Evolutionary conservation across 2,113 vertebrate species (phyloP), one percentile per base, ranked within the genome.

Genomic region (Loxodonta africana): DNA sequence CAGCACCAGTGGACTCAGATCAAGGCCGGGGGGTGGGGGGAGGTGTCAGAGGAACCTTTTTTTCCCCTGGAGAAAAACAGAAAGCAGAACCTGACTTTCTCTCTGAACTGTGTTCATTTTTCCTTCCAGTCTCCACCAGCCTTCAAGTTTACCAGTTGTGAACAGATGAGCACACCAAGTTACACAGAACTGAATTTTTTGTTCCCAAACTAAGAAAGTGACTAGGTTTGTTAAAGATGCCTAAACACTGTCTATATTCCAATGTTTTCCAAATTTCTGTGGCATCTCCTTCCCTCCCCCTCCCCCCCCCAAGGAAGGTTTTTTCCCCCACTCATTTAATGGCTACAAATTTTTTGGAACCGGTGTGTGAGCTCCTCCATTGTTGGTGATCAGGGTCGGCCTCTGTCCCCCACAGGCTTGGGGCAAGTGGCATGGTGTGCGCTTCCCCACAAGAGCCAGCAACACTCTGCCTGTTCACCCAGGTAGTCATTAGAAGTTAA

Each of bases 371-470:
- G 44, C 60, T 51, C 94, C 48, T 62, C 94, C 81, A 93, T 92
- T 90, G 96, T 97, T 76, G 90, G 83, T 96, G 76, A 92, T 37
- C 51, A 44, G 57, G 46, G 87, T 88, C 41, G 93, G 71, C 57
- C 90, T 71, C 87, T 23, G 78, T 95, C 41, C 57, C 25, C 65
- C 1, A 7, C 82, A 95, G 46, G 77, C 73, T 90, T 44, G 60
- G 88, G 95, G 93, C 98, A 90, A 94, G 91, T 73, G 91, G 95
- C 85, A 23, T 78, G 91, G 62, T 92, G 93, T 88, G 88, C 88
- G 76, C 90, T 96, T 85, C 83, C 83, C 84, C 30, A 48, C 65
- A 76, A 81, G 60, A 41, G 95, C 78, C 93, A 80, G 46, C 85
- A 53, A 17, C 95, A 37, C 83, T 46, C 20, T 14, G 65, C 71